Conservation (phyloP, 1,140 invertebrate genomes). For the Marisa cornuarietis region DNA sequence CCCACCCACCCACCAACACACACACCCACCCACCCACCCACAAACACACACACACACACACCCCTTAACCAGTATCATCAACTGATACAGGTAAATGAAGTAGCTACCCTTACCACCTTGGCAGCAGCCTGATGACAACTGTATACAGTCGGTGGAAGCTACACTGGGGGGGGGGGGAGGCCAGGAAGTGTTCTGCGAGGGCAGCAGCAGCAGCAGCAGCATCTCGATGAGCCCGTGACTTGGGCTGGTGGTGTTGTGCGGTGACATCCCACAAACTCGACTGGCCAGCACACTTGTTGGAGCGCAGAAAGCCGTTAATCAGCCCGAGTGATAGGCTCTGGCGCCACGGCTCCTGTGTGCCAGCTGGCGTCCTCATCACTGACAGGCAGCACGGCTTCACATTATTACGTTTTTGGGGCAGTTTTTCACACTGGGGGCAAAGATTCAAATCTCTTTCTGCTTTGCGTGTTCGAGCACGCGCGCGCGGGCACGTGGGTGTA, state of each 20-base stretch:
- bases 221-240: neutral
- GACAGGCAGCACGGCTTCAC: neutral
- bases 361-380: constrained; percentile 4
- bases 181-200: neutral
- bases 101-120: too few species aligned
- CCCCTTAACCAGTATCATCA: too few species aligned
- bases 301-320: constrained; percentile 1
- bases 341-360: neutral
- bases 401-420: neutral
- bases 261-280: neutral
- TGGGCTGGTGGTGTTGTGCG: neutral
- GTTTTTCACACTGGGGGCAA: neutral
- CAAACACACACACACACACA: too few species aligned
- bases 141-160: too few species aligned
- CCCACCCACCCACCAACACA: too few species aligned
- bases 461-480: neutral
- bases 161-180: neutral
- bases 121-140: too few species aligned
- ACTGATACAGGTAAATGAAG: too few species aligned
- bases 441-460: neutral
- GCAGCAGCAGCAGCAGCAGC: neutral
- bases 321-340: neutral
- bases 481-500: neutral
- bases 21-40: too few species aligned
- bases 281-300: constrained; percentile 5